Base-by-base conservation (phyloP, 2,113 vertebrate genomes). In the Heteronetta atricapilla region DNA sequence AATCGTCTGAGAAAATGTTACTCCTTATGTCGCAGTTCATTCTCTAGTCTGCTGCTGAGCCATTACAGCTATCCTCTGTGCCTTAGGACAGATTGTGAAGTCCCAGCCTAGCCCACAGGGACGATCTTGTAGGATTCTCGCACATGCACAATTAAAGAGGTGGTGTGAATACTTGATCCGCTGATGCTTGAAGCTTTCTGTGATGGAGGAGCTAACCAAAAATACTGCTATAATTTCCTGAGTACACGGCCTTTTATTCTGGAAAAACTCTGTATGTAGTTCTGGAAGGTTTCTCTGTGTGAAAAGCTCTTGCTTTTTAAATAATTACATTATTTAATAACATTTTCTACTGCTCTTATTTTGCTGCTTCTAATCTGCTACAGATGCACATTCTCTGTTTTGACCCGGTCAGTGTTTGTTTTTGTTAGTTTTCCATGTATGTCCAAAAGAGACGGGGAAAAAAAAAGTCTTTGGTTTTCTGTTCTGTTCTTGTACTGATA, bases 31-130 rank as follows among this genome's bases (percentile, higher is more conserved):
- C 0, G 2, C 68, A 70, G 42, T 74, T 86, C 42, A 3, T 78
- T 86, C 52, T 83, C 52, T 6, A 6, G 59, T 62, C 72, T 81
- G 76, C 94, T 91, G 79, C 94, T 89, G 91, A 95, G 89, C 89
- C 82, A 7, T 74, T 59, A 36, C 56, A 92, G 88, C 82, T 92
- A 4, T 60, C 25, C 86, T 80, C 85, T 21, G 89, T 94, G 96
- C 82, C 86, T 88, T 90, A 94, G 90, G 93, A 64, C 59, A 89
- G 82, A 53, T 77, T 62, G 73, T 31, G 34, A 82, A 36, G 78
- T 81, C 82, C 72, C 46, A 1, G 0, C 56, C 72, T 70, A 36
- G 83, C 86, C 70, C 68, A 31, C 22, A 11, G 79, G 88, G 82
- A 42, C 78, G 56, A 9, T 82, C 77, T 33, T 6, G 4, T 8